Percentiles rank a stretch among this genome's conserved stretches.
Conservation (phyloP, 1,140 invertebrate genomes). For the Drosophila tristis region DNA sequence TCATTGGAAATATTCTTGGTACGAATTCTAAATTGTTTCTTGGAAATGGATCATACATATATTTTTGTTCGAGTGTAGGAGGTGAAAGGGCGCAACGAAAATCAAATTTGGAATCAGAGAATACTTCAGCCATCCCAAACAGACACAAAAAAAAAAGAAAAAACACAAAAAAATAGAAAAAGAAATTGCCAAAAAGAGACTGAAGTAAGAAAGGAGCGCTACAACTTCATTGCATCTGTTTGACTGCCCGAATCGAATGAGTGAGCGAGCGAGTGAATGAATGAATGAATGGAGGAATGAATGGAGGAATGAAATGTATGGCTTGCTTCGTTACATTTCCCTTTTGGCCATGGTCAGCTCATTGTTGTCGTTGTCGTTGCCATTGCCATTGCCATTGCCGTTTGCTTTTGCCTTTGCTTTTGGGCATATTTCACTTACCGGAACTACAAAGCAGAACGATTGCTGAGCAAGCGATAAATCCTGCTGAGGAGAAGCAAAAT, state of each 20-base stretch:
- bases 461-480: constrained; percentile 84
- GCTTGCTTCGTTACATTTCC: constrained; percentile 17
- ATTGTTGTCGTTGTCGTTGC: constrained; percentile 6
- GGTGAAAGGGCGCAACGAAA: too few species aligned
- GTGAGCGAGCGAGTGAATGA: constrained; percentile 40
- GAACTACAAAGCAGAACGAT: constrained; percentile 84
- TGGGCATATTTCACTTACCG: constrained; percentile 83
- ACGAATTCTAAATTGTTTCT: too few species aligned
- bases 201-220: neutral
- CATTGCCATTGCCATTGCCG: constrained; percentile 10
- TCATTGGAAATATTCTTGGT: too few species aligned
- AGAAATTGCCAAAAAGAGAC: constrained; percentile 17
- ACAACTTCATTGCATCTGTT: constrained; percentile 25
- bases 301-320: constrained; percentile 8
- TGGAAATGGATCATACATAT: too few species aligned
- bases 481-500: constrained; percentile 70
- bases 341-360: constrained; percentile 3
- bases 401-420: constrained; percentile 38
- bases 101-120: too few species aligned
- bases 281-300: constrained; percentile 23
- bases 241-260: constrained; percentile 21
- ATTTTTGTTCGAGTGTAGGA: too few species aligned
- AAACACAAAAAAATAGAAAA: constrained; percentile 8
- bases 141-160: constrained; percentile 10
- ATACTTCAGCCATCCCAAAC: too few species aligned